Base-by-base conservation (phyloP, 1,140 invertebrate species). In the Epicauta chinensis region DNA sequence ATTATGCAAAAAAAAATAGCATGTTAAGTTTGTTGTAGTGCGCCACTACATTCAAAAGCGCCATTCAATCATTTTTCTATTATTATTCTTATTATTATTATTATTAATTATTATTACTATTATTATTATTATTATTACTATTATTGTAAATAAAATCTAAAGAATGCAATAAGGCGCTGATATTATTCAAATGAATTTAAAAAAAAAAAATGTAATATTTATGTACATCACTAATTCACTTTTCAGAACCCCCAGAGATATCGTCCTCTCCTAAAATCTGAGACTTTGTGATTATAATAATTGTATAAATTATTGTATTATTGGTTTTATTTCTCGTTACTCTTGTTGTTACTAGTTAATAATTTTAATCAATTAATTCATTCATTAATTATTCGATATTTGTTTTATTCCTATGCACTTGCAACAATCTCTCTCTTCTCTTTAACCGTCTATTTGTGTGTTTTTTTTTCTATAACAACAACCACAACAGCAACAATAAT, bases 281-380 rank as follows among this genome's bases (percentile, higher is more conserved):
- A 37, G 38, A 38, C 43, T 53, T 59, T 59, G 54, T 59, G 58
- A 56, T 59, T 60, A 60, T 56, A 42, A 23, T 7, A 23, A 23
- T 51, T 60, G 58, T 60, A 53, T 60, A 56, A 56, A 60, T 60
- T 60, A 60, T 60, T 56, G 54, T 60, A 59, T 59, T 59, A 59
- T 23, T 59, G 54, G 53, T 51, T 60, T 58, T 59, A 56, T 60
- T 56, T 56, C 46, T 60, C 54, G 58, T 56, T 60, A 45, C 32
- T 53, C 42, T 53, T 53, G 58, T 56, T 56, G 54, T 60, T 60
- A 60, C 51, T 60, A 60, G 58, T 51, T 56, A 53, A 60, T 60
- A 60, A 50, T 56, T 59, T 55, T 56, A 59, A 56, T 59, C 48
- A 42, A 53, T 37, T 38, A 23, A 23, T 23, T 23, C 0, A 23